Evolutionary conservation across 2,888 invertebrate genomes (phyloP).

Genomic region (Phengaris alcon): DNA sequence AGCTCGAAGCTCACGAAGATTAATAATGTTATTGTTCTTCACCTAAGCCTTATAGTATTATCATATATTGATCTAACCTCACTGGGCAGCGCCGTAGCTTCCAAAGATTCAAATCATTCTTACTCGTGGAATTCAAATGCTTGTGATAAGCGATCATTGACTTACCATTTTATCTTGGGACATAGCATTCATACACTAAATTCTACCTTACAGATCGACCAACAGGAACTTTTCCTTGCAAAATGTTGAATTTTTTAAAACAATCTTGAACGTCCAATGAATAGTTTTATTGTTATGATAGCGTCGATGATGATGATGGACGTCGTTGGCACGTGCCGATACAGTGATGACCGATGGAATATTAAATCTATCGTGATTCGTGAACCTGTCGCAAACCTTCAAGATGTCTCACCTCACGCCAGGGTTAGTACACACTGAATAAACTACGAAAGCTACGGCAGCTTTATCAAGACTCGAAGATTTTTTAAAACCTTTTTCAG

Average conservation of each 20-base stretch:
- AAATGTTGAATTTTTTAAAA: no score
- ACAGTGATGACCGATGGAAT: slow-evolving; percentile 1
- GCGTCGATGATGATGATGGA: background rate
- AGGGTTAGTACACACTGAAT: background rate
- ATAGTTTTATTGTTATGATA: background rate
- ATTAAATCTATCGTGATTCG: background rate
- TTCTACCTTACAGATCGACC: background rate
- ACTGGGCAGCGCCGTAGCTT: background rate
- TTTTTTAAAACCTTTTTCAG: no score
- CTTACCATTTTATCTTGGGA: slow-evolving; percentile 10
- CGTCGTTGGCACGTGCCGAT: background rate
- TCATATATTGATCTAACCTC: background rate
- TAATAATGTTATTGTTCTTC: no score
- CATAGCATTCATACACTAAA: background rate
- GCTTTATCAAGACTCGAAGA: no score
- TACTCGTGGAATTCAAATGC: background rate
- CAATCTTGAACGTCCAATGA: no score
- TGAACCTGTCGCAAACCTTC: background rate
- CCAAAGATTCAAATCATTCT: slow-evolving; percentile 2
- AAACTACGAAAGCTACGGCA: no score
- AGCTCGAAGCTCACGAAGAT: background rate
- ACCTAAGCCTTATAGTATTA: background rate
- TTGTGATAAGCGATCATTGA: slow-evolving; percentile 10
- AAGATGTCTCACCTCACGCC: background rate
- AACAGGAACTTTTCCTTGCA: no score